These are phyloP conservation scores for Ochropacha duplaris DNA, from an alignment of 2,888 invertebrate species.

Conservation along the genomic window DNA sequence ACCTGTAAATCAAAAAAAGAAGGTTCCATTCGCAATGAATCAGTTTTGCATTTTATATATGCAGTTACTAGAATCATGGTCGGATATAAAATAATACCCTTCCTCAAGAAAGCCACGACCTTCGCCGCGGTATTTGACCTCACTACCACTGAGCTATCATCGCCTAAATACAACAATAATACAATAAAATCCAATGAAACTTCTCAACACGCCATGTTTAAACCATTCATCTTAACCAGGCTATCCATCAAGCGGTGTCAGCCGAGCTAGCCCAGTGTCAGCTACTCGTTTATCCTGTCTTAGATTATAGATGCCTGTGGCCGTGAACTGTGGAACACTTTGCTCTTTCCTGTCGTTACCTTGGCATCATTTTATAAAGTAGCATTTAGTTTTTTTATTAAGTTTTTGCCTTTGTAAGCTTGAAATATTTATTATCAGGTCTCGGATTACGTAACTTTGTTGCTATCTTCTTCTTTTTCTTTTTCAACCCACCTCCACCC, in stretches of 20 bases:
- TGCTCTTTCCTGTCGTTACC: neutral
- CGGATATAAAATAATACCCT: too few species aligned
- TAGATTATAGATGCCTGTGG: neutral
- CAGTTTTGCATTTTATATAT: too few species aligned
- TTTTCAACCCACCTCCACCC: too few species aligned
- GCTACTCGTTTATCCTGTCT: slow-evolving; percentile 12
- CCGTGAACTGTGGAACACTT: neutral
- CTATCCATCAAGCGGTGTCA: slow-evolving; percentile 24
- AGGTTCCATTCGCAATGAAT: too few species aligned
- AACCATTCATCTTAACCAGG: slow-evolving; percentile 18
- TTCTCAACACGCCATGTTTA: slow-evolving; percentile 1
- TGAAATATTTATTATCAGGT: too few species aligned
- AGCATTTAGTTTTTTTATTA: neutral
- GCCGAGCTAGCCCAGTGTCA: slow-evolving; percentile 7
- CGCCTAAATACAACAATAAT: neutral
- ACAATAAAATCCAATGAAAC: neutral
- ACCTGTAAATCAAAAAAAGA: too few species aligned
- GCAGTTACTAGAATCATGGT: too few species aligned
- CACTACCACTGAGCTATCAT: too few species aligned
- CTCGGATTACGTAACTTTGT: too few species aligned
- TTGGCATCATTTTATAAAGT: neutral
- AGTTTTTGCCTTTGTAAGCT: neutral
- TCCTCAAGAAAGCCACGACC: too few species aligned
- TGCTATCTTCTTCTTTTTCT: too few species aligned
- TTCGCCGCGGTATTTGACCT: too few species aligned